These are phyloP conservation scores for Setophaga kirtlandii DNA, from an alignment of 2,113 vertebrate species.

Conservation along the genomic window DNA sequence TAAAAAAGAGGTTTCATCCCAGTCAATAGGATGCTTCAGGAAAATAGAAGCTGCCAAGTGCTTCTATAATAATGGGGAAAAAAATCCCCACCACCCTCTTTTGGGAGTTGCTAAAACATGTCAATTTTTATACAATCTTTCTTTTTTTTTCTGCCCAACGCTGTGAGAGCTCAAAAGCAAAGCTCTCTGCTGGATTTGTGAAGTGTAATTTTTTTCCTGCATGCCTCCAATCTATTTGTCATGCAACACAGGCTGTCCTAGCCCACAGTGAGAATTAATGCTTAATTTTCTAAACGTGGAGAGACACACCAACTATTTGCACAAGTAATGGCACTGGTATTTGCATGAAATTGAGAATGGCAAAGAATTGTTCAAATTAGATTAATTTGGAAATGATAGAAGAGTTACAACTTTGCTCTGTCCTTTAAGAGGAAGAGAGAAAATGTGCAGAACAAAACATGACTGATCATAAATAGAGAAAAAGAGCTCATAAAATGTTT, in stretches of 20 bases:
- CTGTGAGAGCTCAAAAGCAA: background rate
- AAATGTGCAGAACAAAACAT: background rate
- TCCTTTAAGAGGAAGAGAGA: background rate
- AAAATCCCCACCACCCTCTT: background rate
- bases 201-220: background rate
- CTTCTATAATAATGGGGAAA: background rate
- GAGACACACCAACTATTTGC: slow-evolving; percentile 51
- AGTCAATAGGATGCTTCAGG: background rate
- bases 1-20: background rate
- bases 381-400: slow-evolving; percentile 17
- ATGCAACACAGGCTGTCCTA: slow-evolving; percentile 28
- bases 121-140: background rate
- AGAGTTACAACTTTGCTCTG: background rate
- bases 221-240: slow-evolving; percentile 42
- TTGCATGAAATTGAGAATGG: slow-evolving; percentile 52
- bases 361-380: slow-evolving; percentile 25
- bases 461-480: slow-evolving; percentile 16
- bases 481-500: slow-evolving; percentile 34
- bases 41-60: background rate
- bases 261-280: slow-evolving; percentile 46
- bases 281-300: slow-evolving; percentile 46
- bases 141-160: background rate
- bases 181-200: background rate
- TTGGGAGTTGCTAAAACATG: background rate
- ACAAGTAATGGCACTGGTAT: slow-evolving; percentile 19